Evolutionary conservation across 2,113 vertebrate species (phyloP).

Genomic region (Cathartes aura): DNA sequence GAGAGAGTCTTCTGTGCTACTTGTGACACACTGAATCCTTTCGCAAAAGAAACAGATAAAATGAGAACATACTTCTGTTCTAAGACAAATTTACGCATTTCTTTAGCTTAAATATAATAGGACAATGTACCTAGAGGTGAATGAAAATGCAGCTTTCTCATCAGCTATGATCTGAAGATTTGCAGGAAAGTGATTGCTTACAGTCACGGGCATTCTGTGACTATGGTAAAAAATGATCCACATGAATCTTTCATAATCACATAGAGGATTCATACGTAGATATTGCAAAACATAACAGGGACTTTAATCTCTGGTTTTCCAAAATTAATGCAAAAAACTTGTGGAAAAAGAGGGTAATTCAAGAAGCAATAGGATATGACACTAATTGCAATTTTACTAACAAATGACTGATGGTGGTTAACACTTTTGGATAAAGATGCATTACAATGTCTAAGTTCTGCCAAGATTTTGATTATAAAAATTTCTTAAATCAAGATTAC

Average conservation of each 20-base stretch:
- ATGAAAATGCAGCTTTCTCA: background rate
- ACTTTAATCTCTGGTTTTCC: background rate
- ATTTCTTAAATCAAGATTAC: background rate
- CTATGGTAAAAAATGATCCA: background rate
- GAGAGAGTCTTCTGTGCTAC: background rate
- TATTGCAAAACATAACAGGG: background rate
- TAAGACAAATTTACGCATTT: background rate
- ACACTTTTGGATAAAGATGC: background rate
- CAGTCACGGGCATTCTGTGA: background rate
- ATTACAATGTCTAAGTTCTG: background rate
- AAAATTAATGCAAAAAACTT: background rate
- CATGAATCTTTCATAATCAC: background rate
- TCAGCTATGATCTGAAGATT: background rate
- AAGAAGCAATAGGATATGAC: background rate
- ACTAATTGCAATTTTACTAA: background rate
- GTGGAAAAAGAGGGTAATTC: background rate
- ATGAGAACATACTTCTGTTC: background rate
- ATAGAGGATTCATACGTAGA: background rate
- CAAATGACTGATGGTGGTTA: background rate
- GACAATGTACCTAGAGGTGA: background rate
- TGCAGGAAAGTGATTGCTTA: background rate
- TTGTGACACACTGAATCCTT: background rate
- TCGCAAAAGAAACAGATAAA: background rate
- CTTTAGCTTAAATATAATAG: background rate
- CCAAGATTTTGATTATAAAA: background rate